Base-by-base conservation (phyloP, 2,797 vertebrate species). In the Poecile montanus region DNA sequence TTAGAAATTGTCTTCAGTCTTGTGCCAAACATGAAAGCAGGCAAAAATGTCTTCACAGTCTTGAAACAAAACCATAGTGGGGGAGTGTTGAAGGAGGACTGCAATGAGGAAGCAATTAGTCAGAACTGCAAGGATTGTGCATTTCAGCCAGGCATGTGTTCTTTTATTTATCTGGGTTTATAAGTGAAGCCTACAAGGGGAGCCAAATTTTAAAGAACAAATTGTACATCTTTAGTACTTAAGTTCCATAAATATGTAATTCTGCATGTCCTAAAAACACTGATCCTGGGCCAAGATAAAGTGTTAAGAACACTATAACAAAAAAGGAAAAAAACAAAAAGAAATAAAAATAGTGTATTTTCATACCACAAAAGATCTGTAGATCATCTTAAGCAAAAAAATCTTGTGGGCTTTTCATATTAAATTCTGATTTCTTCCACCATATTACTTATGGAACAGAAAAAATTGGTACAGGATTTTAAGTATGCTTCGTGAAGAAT, bases 201-300 rank as follows among this genome's bases (percentile, higher is more conserved):
- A 91, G 80, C 63, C 75, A 93, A 93, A 93, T 68, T 79, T 44
- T 93, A 94, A 91, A 86, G 96, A 95, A 96, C 91, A 93, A 94
- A 78, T 53, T 91, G 93, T 95, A 93, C 75, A 67, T 91, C 75
- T 85, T 89, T 51, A 91, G 73, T 91, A 85, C 50, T 88, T 72
- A 82, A 80, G 34, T 88, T 94, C 75, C 77, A 93, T 77, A 93
- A 91, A 90, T 91, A 95, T 30, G 36, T 92, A 91, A 91, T 88
- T 94, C 83, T 93, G 75, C 75, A 74, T 90, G 47, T 91, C 86
- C 78, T 89, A 77, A 80, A 92, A 93, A 68, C 30, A 88, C 45
- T 79, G 63, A 68, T 76, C 23, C n/a, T 66, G 42, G 34, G 75
- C 78, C 89, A 97, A 94, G 53, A 84, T 10, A 47, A 53, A 78